A percentile compares a stretch with the other conserved stretches of the same genome.
These are phyloP conservation scores for Caenorhabditis sp. DNA, from an alignment of 2,888 invertebrate species.

Conservation along the genomic window DNA sequence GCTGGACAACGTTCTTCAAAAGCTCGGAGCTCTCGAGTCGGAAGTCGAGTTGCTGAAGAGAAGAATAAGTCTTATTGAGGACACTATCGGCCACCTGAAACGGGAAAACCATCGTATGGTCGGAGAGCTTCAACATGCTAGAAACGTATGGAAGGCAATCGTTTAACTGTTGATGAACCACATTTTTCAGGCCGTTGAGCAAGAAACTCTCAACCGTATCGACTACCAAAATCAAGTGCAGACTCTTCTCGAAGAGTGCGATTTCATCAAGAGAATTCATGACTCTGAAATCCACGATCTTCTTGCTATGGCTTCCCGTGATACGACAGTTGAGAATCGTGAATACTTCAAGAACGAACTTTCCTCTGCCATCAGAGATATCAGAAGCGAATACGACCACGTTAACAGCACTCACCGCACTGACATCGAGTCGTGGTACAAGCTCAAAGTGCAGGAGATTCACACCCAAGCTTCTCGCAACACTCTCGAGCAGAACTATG, in stretches of 20 bases:
- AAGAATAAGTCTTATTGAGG: conserved; percentile 73
- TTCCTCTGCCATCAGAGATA: conserved; percentile 81
- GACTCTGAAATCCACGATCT: conserved; percentile 71
- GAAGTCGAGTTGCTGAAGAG: conserved; percentile 79
- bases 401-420: conserved; percentile 79
- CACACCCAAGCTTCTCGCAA: conserved; percentile 77
- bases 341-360: conserved; percentile 82
- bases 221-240: conserved; percentile 81
- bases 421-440: conserved; percentile 82
- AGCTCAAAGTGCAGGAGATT: conserved; percentile 82
- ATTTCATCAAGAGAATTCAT: conserved; percentile 81
- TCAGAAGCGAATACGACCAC: conserved; percentile 81
- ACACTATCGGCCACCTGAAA: conserved; percentile 78
- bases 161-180: neutral
- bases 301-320: conserved; percentile 79
- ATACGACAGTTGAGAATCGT: conserved; percentile 82
- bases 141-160: conserved; percentile 46
- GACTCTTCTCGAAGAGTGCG: conserved; percentile 81
- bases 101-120: conserved; percentile 79
- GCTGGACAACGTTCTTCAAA: conserved; percentile 80
- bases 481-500: conserved; percentile 63
- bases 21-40: conserved; percentile 71
- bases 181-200: conserved; percentile 80
- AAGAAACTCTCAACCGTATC: conserved; percentile 81
- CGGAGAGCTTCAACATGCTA: conserved; percentile 55